Percentiles rank a stretch among this genome's conserved stretches.
Conservation (phyloP, 2,113 vertebrate genomes). For the Elaphurus davidianus region DNA sequence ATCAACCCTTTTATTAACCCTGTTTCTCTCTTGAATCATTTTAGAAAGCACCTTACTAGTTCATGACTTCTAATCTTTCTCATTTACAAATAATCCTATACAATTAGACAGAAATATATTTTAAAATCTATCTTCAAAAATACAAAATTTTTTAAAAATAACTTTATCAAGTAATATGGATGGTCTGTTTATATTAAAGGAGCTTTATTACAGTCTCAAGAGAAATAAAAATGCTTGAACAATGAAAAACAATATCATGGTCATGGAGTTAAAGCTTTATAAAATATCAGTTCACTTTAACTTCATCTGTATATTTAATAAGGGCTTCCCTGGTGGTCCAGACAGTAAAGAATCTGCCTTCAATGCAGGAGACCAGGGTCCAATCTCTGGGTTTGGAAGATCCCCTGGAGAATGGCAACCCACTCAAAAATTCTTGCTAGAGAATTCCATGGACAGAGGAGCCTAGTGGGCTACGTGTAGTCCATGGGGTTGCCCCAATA, state of each 20-base stretch:
- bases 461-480: neutral
- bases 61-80: neutral
- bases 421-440: neutral
- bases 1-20: neutral
- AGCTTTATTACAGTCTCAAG: neutral
- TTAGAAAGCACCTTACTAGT: neutral
- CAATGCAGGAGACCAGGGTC: neutral
- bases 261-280: neutral
- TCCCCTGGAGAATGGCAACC: neutral
- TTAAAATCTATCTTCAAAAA: neutral
- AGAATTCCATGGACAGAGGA: neutral
- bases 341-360: neutral
- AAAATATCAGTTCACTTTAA: neutral
- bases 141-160: neutral
- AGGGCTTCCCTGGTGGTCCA: neutral
- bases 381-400: neutral
- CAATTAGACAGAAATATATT: neutral
- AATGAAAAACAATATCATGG: neutral
- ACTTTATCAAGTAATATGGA: neutral
- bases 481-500: neutral
- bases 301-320: neutral
- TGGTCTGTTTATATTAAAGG: neutral
- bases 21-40: neutral
- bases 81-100: neutral
- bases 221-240: neutral